Conservation (phyloP, 2,888 invertebrate species). For the Tolmerus cingulatus region DNA sequence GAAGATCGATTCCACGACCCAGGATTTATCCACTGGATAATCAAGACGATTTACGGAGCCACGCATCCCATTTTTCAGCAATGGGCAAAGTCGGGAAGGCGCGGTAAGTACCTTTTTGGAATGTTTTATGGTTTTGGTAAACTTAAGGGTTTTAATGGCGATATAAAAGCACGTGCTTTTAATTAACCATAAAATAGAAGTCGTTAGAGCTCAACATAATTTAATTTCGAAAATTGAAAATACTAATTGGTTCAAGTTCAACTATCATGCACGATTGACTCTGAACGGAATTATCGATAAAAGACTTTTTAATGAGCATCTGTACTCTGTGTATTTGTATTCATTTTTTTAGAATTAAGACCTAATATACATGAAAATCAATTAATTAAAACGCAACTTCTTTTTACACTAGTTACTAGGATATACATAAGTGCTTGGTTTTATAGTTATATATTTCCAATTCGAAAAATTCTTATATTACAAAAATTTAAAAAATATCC, state of each 20-base stretch:
- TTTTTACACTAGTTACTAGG: too few relatives aligned
- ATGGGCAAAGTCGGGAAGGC: slow-evolving; percentile 67
- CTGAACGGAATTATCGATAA: not conserved
- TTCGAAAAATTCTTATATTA: too few relatives aligned
- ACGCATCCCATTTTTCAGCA: slow-evolving; percentile 72
- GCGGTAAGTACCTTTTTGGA: slow-evolving; percentile 59
- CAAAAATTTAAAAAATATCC: too few relatives aligned
- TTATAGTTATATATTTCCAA: too few relatives aligned
- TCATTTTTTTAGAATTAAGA: too few relatives aligned
- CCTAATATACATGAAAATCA: too few relatives aligned
- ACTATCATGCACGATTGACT: not conserved
- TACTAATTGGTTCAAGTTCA: not conserved
- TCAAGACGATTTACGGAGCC: slow-evolving; percentile 80
- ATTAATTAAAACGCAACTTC: too few relatives aligned
- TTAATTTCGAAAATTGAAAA: not conserved
- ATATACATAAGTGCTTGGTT: too few relatives aligned
- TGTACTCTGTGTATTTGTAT: too few relatives aligned
- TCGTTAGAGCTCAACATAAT: not conserved
- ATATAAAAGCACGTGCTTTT: not conserved
- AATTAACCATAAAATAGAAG: not conserved
- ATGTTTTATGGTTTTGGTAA: not conserved
- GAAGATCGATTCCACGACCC: slow-evolving; percentile 87
- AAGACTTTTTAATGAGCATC: too few relatives aligned
- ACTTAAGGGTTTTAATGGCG: not conserved
- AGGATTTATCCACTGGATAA: slow-evolving; percentile 80